Evolutionary conservation across 1,140 invertebrate species (phyloP).

Genomic region (Bacillus rossius): DNA sequence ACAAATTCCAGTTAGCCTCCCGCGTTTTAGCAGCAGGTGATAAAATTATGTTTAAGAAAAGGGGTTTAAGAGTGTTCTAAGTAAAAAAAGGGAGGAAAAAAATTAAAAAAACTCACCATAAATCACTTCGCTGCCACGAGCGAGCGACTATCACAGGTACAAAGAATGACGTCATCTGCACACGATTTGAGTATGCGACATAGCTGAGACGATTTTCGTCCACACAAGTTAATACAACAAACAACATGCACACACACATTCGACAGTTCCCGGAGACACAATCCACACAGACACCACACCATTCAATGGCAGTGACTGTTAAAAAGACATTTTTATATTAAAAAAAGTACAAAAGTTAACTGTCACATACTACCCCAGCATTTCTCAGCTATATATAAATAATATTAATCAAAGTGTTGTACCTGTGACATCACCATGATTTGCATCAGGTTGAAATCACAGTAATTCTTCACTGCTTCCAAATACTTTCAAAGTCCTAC

Average conservation of each 20-base stretch:
- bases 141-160: slow-evolving; percentile 16
- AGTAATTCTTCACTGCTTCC: too few species aligned
- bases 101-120: not conserved
- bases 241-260: not conserved
- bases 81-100: not conserved
- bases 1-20: not conserved
- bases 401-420: too few species aligned
- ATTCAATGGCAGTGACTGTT: slow-evolving; percentile 1
- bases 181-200: not conserved
- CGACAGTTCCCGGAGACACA: not conserved
- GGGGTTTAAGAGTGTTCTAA: not conserved
- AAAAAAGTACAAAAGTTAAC: too few species aligned
- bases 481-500: too few species aligned
- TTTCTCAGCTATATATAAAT: too few species aligned
- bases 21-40: not conserved
- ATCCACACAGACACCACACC: slow-evolving; percentile 2
- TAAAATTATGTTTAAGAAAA: not conserved
- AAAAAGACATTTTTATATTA: not conserved
- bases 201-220: not conserved
- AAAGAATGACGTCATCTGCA: slow-evolving; percentile 6
- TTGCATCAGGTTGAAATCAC: too few species aligned
- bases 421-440: too few species aligned
- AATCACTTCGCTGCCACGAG: slow-evolving; percentile 2
- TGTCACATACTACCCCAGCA: too few species aligned
- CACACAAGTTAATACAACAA: not conserved